Base-by-base conservation (phyloP, 2,888 invertebrate species). In the Aspidiotus destructor region DNA sequence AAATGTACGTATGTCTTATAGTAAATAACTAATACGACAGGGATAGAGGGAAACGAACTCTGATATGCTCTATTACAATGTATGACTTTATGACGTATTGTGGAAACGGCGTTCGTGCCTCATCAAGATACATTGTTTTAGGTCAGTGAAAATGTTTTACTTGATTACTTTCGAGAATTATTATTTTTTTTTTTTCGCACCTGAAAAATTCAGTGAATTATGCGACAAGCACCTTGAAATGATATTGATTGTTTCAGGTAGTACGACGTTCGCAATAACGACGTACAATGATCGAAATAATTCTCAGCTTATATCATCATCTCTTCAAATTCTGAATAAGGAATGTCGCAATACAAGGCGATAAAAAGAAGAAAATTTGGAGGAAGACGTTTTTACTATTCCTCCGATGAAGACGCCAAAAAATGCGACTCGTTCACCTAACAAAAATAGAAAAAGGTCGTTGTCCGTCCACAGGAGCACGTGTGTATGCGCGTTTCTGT, bases 41-140 rank as follows among this genome's bases (percentile, higher is more conserved):
- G 28, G 28, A 28, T 28, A 28, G 28, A 28, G 28, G 28, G 28
- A 28, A 28, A 28, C 28, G 28, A 28, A 28, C 28, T 28, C 28
- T 28, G 28, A 28, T 28, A 28, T 28, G 28, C 28, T 28, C 28
- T 28, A 28, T 28, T 28, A 28, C 28, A 28, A 28, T 28, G 28
- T 28, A 28, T 28, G 28, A 28, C 28, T 28, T 28, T 28, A 28
- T 28, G 28, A 28, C 28, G 28, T 28, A 28, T 28, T 28, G 28
- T 28, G 28, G 28, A 28, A 28, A 28, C 28, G 28, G 28, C 28
- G 28, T 28, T 28, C 28, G 5, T 28, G 28, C n/a, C 48, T 48
- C 48, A 48, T n/a, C 48, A n/a, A n/a, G 48, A 48, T 48, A 48
- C 48, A 48, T 48, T 48, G 48, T 48, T 48, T 48, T 48, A 48